Evolutionary conservation across 2,888 invertebrate genomes (phyloP).

Genomic region (Sceliomorpha sp.): DNA sequence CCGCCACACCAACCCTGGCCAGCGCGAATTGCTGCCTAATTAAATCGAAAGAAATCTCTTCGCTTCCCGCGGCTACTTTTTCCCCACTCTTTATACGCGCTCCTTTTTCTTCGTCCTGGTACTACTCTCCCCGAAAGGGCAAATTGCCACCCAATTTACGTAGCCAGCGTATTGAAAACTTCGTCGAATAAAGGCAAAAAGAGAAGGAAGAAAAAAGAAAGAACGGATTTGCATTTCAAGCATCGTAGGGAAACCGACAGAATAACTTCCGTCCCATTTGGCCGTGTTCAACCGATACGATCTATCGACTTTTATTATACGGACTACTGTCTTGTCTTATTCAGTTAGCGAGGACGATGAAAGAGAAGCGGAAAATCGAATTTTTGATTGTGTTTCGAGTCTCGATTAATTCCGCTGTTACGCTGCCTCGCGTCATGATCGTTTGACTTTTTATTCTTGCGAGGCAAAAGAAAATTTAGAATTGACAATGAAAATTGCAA

Average conservation of each 20-base stretch:
- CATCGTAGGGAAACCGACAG: conserved; percentile 49
- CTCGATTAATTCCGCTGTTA: conserved; percentile 22
- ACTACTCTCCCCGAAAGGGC: conserved; percentile 34
- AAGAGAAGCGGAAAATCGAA: conserved; percentile 29
- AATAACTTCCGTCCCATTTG: conserved; percentile 58
- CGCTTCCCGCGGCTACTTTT: conserved; percentile 28
- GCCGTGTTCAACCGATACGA: conserved; percentile 53
- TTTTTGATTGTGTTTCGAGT: conserved; percentile 33
- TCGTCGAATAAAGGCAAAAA: conserved; percentile 58
- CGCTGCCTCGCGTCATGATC: too few species aligned
- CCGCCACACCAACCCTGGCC: conserved; percentile 34
- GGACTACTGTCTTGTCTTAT: conserved; percentile 43
- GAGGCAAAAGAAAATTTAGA: too few species aligned
- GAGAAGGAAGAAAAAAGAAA: conserved; percentile 21
- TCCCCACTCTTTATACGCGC: conserved; percentile 24
- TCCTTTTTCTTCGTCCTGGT: conserved; percentile 23
- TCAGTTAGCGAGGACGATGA: conserved; percentile 28
- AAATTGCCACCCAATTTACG: conserved; percentile 49
- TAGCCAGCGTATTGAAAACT: conserved; percentile 55
- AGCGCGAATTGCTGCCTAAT: conserved; percentile 64
- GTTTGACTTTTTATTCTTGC: too few species aligned
- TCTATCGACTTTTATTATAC: conserved; percentile 54
- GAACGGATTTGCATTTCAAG: conserved; percentile 66
- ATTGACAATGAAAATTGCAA: too few species aligned
- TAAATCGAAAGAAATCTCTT: conserved; percentile 74